Percentiles rank a stretch among this genome's conserved stretches.
phyloP scores from a whole-genome alignment of 2,113 vertebrate genomes.

The Tretioscincus oriximinensis region DNA sequence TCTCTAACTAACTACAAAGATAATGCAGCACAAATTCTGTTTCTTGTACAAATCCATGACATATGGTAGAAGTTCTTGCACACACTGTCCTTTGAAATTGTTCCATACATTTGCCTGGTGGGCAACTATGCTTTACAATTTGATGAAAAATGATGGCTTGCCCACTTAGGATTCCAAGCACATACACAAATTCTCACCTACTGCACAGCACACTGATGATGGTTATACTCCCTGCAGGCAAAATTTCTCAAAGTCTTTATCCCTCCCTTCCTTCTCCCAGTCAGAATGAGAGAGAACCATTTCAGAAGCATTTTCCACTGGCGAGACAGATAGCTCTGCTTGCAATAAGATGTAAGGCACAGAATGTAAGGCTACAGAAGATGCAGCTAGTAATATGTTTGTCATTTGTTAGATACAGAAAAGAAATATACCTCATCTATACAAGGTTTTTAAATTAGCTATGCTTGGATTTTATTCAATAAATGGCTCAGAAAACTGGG shows the following conservation, averaged over 20 bases:
- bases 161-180: constrained; percentile 41
- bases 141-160: constrained; percentile 39
- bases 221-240: constrained; percentile 35
- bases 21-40: neutral
- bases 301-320: constrained; percentile 24
- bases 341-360: neutral
- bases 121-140: constrained; percentile 30
- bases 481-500: neutral
- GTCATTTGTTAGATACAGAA: constrained; percentile 18
- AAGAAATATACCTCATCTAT: constrained; percentile 10
- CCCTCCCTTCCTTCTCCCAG: neutral
- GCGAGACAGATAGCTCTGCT: constrained; percentile 19
- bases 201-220: constrained; percentile 15
- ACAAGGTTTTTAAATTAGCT: constrained; percentile 13
- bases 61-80: constrained; percentile 17
- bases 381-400: constrained; percentile 29
- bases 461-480: neutral
- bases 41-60: constrained; percentile 35
- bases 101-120: constrained; percentile 20
- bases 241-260: constrained; percentile 36
- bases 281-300: constrained; percentile 24
- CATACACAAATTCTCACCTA: constrained; percentile 49
- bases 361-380: constrained; percentile 25
- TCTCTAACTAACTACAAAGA: neutral
- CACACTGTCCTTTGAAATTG: constrained; percentile 10